Evolutionary conservation across 2,113 vertebrate genomes (phyloP).

Genomic region (Epinephelus lanceolatus): DNA sequence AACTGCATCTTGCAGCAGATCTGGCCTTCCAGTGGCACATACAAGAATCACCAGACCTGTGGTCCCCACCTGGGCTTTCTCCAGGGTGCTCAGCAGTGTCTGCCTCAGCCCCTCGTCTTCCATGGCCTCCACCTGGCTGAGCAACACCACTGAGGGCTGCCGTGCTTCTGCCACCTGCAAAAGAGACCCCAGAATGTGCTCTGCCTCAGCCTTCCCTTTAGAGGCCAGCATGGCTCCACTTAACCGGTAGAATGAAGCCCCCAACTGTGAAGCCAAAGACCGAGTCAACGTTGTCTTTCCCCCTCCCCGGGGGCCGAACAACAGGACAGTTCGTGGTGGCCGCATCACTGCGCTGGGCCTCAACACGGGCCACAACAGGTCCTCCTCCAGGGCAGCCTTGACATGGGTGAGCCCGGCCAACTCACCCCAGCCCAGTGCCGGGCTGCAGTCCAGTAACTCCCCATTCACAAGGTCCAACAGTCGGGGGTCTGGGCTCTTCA

Average conservation of each 20-base stretch:
- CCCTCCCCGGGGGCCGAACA: constrained; percentile 93
- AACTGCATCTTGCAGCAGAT: constrained; percentile 91
- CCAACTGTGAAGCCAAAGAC: constrained; percentile 93
- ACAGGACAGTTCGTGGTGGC: constrained; percentile 89
- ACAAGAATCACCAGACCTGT: constrained; percentile 88
- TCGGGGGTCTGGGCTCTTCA: constrained; percentile 87
- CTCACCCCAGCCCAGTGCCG: constrained; percentile 92
- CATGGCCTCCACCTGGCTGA: constrained; percentile 92
- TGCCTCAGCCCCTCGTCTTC: constrained; percentile 87
- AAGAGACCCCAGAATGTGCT: constrained; percentile 91
- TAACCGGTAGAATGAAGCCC: constrained; percentile 90
- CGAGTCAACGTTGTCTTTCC: constrained; percentile 92
- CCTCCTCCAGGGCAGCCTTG: constrained; percentile 93
- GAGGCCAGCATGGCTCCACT: constrained; percentile 88
- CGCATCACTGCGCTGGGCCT: constrained; percentile 81
- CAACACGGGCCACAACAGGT: constrained; percentile 94
- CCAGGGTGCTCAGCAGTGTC: constrained; percentile 89
- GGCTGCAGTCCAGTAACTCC: constrained; percentile 91
- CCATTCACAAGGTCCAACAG: constrained; percentile 90
- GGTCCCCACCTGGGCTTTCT: constrained; percentile 86
- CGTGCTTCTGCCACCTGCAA: constrained; percentile 89
- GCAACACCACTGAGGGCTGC: constrained; percentile 90
- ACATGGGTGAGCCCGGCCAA: constrained; percentile 90
- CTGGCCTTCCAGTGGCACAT: constrained; percentile 90
- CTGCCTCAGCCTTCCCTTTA: constrained; percentile 90